phyloP scores from a whole-genome alignment of 2,113 vertebrate genomes.

The Coptodon rendalli region DNA sequence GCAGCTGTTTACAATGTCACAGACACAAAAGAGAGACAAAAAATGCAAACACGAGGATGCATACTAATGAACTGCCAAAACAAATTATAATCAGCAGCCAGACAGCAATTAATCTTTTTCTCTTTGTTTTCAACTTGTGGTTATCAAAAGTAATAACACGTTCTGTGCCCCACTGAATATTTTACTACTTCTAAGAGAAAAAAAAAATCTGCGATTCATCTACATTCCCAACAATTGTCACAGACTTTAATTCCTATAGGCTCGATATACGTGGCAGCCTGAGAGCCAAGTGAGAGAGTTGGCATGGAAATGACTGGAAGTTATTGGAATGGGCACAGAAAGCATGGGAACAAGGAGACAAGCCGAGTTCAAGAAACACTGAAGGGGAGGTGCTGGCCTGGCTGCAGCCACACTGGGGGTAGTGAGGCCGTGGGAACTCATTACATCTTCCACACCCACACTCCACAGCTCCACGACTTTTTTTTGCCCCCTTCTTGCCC shows the following conservation, averaged over 20 bases:
- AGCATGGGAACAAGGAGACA: conserved; percentile 47
- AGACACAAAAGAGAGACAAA: conserved; percentile 53
- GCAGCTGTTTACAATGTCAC: conserved; percentile 75
- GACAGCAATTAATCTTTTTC: conserved; percentile 45
- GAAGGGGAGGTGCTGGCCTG: conserved; percentile 82
- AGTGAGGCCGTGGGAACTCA: conserved; percentile 73
- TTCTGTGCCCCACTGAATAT: not conserved
- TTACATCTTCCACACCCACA: conserved; percentile 64
- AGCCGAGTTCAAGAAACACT: conserved; percentile 53
- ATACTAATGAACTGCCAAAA: conserved; percentile 68
- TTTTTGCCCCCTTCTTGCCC: conserved; percentile 69
- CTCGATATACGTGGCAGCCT: conserved; percentile 70
- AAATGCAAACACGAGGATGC: conserved; percentile 65
- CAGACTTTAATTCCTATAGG: conserved; percentile 81
- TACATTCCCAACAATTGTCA: conserved; percentile 82
- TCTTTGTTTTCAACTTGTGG: not conserved
- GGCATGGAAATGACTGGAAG: conserved; percentile 86
- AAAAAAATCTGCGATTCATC: conserved; percentile 70
- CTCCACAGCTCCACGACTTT: conserved; percentile 44
- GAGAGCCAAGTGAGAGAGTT: conserved; percentile 80
- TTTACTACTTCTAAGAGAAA: not conserved
- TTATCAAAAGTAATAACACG: not conserved
- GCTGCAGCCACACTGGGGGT: conserved; percentile 69
- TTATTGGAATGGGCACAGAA: conserved; percentile 76
- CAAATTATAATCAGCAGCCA: conserved; percentile 62